phyloP scores from a whole-genome alignment of 1,140 invertebrate genomes.

The Drepana arcuata region DNA sequence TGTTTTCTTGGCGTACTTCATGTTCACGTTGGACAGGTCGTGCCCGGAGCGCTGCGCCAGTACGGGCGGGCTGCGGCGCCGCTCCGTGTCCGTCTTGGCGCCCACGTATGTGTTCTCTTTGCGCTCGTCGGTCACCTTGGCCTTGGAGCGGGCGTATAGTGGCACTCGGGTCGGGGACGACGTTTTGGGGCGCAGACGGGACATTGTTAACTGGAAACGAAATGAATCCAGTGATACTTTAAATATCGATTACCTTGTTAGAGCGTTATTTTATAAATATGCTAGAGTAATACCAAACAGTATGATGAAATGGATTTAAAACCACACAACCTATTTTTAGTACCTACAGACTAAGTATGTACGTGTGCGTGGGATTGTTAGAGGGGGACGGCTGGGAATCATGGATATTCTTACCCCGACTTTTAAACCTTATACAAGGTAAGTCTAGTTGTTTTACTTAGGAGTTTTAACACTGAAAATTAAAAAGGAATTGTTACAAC shows the following conservation, averaged over 20 bases:
- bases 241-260: neutral
- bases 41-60: constrained; percentile 42
- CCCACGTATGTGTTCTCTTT: constrained; percentile 60
- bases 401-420: constrained; percentile 45
- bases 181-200: constrained; percentile 51
- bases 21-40: constrained; percentile 39
- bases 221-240: neutral
- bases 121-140: constrained; percentile 48
- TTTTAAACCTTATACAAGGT: too few species aligned
- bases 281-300: too few species aligned
- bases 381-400: too few species aligned
- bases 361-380: too few species aligned
- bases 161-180: constrained; percentile 43
- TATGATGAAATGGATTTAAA: too few species aligned
- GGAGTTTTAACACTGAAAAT: constrained; percentile 64
- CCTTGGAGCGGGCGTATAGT: constrained; percentile 47
- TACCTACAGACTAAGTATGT: too few species aligned
- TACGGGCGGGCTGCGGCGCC: constrained; percentile 35
- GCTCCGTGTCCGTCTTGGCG: constrained; percentile 42
- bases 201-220: constrained; percentile 51
- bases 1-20: constrained; percentile 46
- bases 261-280: too few species aligned
- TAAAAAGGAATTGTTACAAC: constrained; percentile 35
- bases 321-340: too few species aligned
- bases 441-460: constrained; percentile 43